Base-by-base conservation (phyloP, 2,888 invertebrate species). In the Chalcosyrphus nemorum region DNA sequence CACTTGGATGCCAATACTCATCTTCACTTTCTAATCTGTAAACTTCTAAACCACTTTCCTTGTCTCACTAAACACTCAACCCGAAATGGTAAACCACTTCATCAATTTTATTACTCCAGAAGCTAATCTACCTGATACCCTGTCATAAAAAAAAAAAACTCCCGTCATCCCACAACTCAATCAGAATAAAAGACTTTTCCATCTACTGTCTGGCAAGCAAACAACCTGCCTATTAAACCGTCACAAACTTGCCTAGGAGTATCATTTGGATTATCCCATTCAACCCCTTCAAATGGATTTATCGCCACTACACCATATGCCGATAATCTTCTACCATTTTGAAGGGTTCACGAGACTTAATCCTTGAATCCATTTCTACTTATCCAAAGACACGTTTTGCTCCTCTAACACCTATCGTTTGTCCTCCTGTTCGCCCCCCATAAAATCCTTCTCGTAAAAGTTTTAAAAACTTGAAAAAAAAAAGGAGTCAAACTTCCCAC, bases 141-240 rank as follows among this genome's bases (percentile, higher is more conserved):
- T 3, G n/a, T n/a, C n/a, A n/a, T n/a, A n/a, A 13, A n/a, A 13
- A 29, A 7, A 4, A 35, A 9, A 29, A 15, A 15, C 19, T 19
- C 35, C 2, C 13, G 4, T 4, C 56, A 21, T 19, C 21, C 56
- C 56, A 38, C 35, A 38, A 56, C 56, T 56, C 56, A 56, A 56
- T 56, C 56, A 56, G 35, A 56, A 56, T 38, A 38, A 56, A 56
- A 2, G 9, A 41, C 59, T 9, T 38, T n/a, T 13, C 19, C 21
- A 57, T 57, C 57, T 24, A 13, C n/a, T 24, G 6, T 5, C 6
- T 5, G 2, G 17, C 43, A 32, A 32, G 17, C 32, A 17, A 54
- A 63, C 63, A 63, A 21, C 21, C 32, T 63, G 11, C 21, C 32
- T 47, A 47, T 63, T 63, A 63, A 63, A 47, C 32, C 47, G 32